Conservation (phyloP, 2,113 vertebrate genomes). For the Rostratula benghalensis region DNA sequence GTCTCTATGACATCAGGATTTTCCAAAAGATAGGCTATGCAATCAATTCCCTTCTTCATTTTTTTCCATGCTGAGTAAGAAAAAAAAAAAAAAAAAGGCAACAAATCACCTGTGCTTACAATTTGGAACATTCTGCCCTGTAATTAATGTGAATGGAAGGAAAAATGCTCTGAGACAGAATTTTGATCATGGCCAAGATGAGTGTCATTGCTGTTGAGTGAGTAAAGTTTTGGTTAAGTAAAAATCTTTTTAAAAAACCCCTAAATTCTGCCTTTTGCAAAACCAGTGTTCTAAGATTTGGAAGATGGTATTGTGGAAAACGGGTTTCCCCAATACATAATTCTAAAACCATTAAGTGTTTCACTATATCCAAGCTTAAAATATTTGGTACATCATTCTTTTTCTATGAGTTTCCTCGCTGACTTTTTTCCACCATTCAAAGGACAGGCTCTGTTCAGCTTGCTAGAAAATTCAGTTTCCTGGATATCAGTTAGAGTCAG, state of each 20-base stretch:
- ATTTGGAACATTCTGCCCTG: background rate
- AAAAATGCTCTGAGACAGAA: background rate
- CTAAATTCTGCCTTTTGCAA: background rate
- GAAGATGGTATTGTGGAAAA: background rate
- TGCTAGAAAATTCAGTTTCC: background rate
- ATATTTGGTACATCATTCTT: background rate
- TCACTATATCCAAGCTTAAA: background rate
- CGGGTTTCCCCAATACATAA: background rate
- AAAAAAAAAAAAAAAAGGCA: accelerated
- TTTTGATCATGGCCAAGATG: background rate
- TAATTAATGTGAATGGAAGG: background rate
- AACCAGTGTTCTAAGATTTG: background rate
- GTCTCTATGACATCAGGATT: background rate
- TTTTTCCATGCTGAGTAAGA: background rate
- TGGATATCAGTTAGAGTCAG: background rate
- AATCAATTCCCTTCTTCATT: background rate
- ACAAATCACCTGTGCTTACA: background rate
- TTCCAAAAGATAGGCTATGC: background rate
- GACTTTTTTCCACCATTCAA: background rate
- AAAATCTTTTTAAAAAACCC: background rate
- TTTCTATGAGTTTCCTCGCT: background rate
- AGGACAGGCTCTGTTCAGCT: background rate
- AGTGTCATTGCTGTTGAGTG: background rate
- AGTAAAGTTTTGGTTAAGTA: background rate
- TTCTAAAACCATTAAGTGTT: background rate